These are phyloP conservation scores for Portevinia maculata DNA, from an alignment of 2,888 invertebrate genomes.

Conservation along the genomic window DNA sequence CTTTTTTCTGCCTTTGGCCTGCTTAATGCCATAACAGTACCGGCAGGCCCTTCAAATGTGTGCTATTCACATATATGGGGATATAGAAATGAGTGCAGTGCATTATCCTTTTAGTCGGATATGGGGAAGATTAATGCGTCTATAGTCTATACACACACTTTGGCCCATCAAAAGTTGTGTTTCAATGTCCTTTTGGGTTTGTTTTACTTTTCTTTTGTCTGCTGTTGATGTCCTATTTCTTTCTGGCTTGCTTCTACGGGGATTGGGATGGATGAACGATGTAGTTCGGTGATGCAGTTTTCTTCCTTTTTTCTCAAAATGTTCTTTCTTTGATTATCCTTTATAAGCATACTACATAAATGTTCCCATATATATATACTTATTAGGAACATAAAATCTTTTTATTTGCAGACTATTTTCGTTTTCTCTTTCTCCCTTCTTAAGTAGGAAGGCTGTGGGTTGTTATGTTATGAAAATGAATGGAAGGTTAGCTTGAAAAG, in stretches of 20 bases:
- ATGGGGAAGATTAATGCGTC: conserved; percentile 72
- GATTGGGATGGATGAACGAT: background rate
- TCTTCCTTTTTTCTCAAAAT: conserved; percentile 37
- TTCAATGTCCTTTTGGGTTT: conserved; percentile 66
- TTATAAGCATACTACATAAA: conserved; percentile 1
- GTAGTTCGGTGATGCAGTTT: conserved; percentile 48
- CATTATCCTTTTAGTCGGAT: conserved; percentile 70
- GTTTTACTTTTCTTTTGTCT: conserved; percentile 28
- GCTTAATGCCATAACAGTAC: conserved; percentile 59
- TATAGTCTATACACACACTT: conserved; percentile 71
- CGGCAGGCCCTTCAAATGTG: conserved; percentile 29
- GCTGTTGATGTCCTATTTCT: conserved; percentile 65
- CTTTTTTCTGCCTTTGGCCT: conserved; percentile 43
- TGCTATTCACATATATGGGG: conserved; percentile 8
- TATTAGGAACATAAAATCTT: conserved; percentile 25
- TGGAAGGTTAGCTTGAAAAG: conserved; percentile 49
- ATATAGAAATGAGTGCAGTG: conserved; percentile 46
- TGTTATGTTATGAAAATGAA: conserved; percentile 64
- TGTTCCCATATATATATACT: too few relatives aligned
- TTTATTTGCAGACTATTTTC: conserved; percentile 39
- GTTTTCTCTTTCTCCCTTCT: conserved; percentile 49
- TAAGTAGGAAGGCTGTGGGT: conserved; percentile 7
- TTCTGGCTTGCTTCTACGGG: conserved; percentile 8
- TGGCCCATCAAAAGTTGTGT: conserved; percentile 68
- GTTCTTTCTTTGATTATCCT: conserved; percentile 44